Conservation (phyloP, 2,113 vertebrate genomes). For the Phalacrocorax brasilianus region DNA sequence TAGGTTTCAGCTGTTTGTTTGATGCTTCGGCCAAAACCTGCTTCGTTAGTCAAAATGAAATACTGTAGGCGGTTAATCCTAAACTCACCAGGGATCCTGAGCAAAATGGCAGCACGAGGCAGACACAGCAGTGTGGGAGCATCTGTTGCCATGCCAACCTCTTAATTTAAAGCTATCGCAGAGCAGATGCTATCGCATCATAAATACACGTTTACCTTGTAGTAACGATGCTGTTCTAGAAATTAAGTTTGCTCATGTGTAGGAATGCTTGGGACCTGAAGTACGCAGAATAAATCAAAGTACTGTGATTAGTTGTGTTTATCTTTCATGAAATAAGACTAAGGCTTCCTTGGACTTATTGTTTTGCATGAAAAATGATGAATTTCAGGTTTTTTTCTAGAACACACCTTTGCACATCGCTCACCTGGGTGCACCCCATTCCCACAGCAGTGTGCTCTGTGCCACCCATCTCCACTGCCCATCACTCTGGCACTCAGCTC, state of each 20-base stretch:
- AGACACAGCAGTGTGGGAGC: slow-evolving; percentile 43
- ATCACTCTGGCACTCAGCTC: not conserved
- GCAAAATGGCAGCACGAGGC: slow-evolving; percentile 44
- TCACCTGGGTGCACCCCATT: not conserved
- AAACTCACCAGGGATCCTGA: slow-evolving; percentile 22
- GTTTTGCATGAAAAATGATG: not conserved
- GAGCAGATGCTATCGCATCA: not conserved
- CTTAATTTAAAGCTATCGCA: not conserved
- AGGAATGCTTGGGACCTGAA: not conserved
- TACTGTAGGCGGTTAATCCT: not conserved
- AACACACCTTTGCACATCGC: not conserved
- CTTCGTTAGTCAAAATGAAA: not conserved
- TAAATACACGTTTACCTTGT: not conserved
- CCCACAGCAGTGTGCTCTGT: not conserved
- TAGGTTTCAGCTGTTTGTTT: not conserved
- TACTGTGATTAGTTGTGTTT: not conserved
- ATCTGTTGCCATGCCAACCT: slow-evolving; percentile 58
- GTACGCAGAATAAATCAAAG: not conserved
- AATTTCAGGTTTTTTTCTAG: not conserved
- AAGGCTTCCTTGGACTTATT: not conserved
- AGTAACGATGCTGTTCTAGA: not conserved
- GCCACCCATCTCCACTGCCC: not conserved
- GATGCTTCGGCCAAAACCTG: not conserved
- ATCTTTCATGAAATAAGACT: not conserved
- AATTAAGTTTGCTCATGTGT: not conserved